Evolutionary conservation across 2,797 vertebrate genomes (phyloP), one percentile per base, ranked within the genome.

Genomic region (Sebastes goodei): DNA sequence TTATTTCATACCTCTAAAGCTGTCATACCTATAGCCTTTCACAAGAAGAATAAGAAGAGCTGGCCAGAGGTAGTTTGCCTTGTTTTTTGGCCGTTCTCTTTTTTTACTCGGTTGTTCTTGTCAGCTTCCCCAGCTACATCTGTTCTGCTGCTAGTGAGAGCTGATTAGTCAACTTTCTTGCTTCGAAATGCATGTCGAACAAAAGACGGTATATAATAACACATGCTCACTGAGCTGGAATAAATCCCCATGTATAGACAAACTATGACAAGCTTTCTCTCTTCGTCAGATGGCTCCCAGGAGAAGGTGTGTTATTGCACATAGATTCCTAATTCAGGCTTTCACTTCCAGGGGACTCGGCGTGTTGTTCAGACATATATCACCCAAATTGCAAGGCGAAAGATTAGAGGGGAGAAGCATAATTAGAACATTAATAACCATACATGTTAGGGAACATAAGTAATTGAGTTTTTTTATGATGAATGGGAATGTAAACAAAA

Each of bases 341-440:
- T 71, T 77, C 81, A 75, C 85, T 83, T 93, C 56, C 88, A 78
- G 81, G 82, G 83, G 83, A 85, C 76, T 72, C 46, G 3, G 71
- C 3, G 78, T 9, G 80, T 69, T 79, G 85, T 76, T 88, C 85
- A 32, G 81, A 86, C 89, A 90, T 91, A 76, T 32, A 93, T 92
- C 93, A 93, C 81, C 88, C 83, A 83, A 90, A 94, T 86, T 88
- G 93, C 91, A 6, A 62, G 67, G 83, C 79, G 60, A 88, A 84
- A 88, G 92, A 92, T 92, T 93, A 92, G 82, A 87, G 82, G 42
- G 81, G 89, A 89, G 89, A 85, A 65, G 88, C 87, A 67, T 94
- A 93, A 94, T 94, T 92, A 94, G 86, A 88, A 76, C 94, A 94
- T 92, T 94, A 95, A 95, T 94, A 94, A 93, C 86, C 87, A 85